Evolutionary conservation across 2,113 vertebrate genomes (phyloP), one percentile per base, ranked within the genome.

Genomic region (Scophthalmus maximus): DNA sequence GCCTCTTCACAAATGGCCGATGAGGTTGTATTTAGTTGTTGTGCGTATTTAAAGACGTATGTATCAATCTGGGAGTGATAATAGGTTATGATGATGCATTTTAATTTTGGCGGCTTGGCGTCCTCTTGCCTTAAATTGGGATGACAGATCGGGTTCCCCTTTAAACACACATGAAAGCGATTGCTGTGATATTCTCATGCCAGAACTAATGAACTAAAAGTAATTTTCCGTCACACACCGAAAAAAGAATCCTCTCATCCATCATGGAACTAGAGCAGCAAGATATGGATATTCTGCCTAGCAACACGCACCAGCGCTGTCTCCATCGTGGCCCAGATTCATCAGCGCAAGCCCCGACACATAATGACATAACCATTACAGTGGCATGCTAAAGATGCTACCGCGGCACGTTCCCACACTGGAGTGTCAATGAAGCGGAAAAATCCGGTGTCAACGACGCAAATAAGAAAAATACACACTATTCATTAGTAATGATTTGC

Each of bases 231-330:
- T 44, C 4, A n/a, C 42, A 3, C 15, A 44, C 17, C 18, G 15
- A 5, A n/a, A n/a, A n/a, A n/a, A n/a, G n/a, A n/a, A n/a, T n/a
- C n/a, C n/a, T n/a, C n/a, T n/a, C n/a, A n/a, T n/a, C n/a, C n/a
- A n/a, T n/a, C n/a, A n/a, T n/a, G n/a, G 8, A 56, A 57, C 47
- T 71, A 27, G 56, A 73, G 68, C 67, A 64, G 42, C 10, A 60
- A 66, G 30, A 11, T 47, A 38, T 38, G 44, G 29, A 74, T 57
- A 56, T 71, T 85, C 84, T 86, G 78, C 89, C 76, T 70, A 51
- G 89, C 76, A 89, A 89, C 87, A 85, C 40, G 50, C 51, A 71
- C 25, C 57, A 42, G 44, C 1, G 25, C 40, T 17, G 29, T 29
- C 3, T 78, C 30, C 42, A 15, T 6, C 4, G n/a, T 81, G 73